A percentile compares a stretch with the other conserved stretches of the same genome.
Conservation (phyloP, 2,888 invertebrate genomes). For the Uropetala carovei region DNA sequence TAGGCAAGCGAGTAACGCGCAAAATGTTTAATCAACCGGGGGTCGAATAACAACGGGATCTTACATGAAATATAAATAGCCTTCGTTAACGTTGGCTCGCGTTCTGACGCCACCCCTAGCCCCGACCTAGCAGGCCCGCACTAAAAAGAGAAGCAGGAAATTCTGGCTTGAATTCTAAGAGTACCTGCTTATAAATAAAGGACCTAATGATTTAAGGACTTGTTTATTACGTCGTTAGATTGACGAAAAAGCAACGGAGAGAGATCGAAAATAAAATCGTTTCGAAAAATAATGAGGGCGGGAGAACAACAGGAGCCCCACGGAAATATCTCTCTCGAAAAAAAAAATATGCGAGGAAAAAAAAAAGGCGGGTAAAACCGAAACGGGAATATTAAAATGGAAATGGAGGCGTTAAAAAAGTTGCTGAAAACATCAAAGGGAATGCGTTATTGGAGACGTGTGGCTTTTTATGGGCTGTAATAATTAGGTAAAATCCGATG, state of each 20-base stretch:
- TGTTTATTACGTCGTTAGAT: neutral
- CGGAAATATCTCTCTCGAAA: too few species aligned
- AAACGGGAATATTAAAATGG: neutral
- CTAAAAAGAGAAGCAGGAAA: neutral
- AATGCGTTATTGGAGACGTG: neutral
- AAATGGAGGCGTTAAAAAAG: neutral
- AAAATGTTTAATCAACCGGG: neutral
- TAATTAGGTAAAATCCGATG: neutral
- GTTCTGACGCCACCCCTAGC: neutral
- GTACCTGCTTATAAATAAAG: neutral
- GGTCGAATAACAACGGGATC: neutral
- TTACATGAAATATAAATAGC: neutral
- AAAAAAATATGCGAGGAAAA: too few species aligned
- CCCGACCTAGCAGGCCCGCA: too few species aligned
- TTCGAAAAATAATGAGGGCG: neutral
- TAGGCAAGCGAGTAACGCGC: neutral
- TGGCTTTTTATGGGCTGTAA: neutral
- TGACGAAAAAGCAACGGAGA: neutral
- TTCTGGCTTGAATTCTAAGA: neutral
- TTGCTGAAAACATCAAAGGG: neutral
- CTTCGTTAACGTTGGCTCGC: neutral
- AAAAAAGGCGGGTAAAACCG: neutral
- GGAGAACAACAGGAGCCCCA: neutral
- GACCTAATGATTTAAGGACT: neutral
- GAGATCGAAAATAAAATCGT: neutral